A percentile compares a stretch with the other conserved stretches of the same genome.
Conservation (phyloP, 1,140 invertebrate genomes). For the Vanessa atalanta region DNA sequence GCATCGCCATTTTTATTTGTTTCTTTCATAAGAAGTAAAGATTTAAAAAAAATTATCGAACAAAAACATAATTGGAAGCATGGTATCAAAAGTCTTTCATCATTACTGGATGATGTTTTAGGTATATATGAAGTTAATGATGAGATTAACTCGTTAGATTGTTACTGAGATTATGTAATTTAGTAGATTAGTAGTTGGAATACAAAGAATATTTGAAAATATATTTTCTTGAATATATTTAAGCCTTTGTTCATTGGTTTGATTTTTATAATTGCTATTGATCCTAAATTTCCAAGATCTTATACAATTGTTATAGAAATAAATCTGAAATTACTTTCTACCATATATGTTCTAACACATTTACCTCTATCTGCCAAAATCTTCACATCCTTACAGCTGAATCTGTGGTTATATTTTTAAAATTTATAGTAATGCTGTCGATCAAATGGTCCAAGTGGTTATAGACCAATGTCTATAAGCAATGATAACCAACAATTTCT, state of each 20-base stretch:
- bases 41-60: constrained; percentile 66
- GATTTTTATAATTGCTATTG: neutral
- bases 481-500: too few species aligned
- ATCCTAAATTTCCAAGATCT: neutral
- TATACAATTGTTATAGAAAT: neutral
- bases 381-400: too few species aligned
- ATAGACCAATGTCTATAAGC: too few species aligned
- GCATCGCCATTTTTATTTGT: constrained; percentile 65
- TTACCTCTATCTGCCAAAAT: too few species aligned
- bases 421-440: too few species aligned
- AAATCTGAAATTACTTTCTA: too few species aligned
- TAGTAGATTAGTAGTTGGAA: neutral
- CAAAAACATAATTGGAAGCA: constrained; percentile 69
- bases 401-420: too few species aligned
- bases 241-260: neutral
- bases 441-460: too few species aligned
- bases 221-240: neutral
- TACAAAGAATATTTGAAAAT: neutral
- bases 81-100: constrained; percentile 67
- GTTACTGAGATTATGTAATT: constrained; percentile 56
- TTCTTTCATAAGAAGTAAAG: constrained; percentile 53
- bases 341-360: too few species aligned
- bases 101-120: constrained; percentile 68
- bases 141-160: constrained; percentile 70
- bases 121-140: constrained; percentile 67